Percentiles rank a stretch among this genome's conserved stretches.
Evolutionary conservation across 23 tunicate genomes (phyloP).

Genomic region (Styela plicata): DNA sequence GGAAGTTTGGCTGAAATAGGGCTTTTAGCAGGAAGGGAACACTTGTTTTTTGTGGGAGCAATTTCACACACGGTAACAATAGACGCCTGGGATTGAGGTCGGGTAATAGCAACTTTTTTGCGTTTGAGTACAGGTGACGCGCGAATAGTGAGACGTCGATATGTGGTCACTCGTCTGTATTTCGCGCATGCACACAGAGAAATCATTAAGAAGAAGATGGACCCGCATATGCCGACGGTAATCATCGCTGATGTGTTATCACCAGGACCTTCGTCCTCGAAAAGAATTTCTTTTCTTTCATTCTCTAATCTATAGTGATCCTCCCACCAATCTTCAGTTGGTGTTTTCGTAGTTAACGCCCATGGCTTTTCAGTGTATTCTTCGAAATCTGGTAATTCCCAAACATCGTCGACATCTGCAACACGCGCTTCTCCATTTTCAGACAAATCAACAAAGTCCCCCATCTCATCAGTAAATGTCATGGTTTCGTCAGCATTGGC

Average conservation of each 20-base stretch:
- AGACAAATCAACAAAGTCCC: background rate
- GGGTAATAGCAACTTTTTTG: background rate
- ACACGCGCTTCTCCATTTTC: background rate
- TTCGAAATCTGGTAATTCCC: background rate
- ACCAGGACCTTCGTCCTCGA: background rate
- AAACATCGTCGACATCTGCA: background rate
- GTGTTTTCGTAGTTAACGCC: background rate
- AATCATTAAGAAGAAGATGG: background rate
- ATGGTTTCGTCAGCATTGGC: background rate
- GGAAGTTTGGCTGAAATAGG: background rate
- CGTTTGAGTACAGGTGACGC: background rate
- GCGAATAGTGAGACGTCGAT: background rate
- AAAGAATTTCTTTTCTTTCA: background rate
- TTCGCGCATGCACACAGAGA: background rate
- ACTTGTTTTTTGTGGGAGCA: background rate
- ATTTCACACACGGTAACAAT: background rate
- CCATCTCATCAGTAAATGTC: background rate
- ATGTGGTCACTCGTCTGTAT: background rate
- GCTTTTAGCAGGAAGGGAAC: background rate
- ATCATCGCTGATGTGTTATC: background rate
- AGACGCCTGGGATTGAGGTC: background rate
- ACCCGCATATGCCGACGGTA: background rate
- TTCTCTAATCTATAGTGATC: background rate
- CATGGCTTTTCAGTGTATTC: background rate
- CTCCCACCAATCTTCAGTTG: background rate